Conservation (phyloP, 2,113 vertebrate genomes). For the Egretta garzetta region DNA sequence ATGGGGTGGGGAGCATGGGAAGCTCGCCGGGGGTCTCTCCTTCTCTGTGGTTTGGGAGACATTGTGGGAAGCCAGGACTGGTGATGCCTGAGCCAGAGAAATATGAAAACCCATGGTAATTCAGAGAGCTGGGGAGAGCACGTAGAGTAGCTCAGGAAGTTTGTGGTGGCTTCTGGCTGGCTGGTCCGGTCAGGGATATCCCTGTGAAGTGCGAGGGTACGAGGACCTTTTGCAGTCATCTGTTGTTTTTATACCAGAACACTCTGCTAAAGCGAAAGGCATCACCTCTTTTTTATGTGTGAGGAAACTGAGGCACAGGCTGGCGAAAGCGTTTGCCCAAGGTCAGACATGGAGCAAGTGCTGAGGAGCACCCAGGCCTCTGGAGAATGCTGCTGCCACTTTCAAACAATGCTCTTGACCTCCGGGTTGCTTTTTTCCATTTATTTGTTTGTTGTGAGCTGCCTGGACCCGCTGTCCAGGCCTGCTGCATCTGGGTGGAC, state of each 20-base stretch:
- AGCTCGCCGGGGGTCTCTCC: accelerated
- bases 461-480: no score
- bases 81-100: not conserved
- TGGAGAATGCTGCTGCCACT: accelerated
- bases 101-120: accelerated
- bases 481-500: not conserved
- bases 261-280: not conserved
- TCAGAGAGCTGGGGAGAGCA: not conserved
- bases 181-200: accelerated
- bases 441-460: not conserved
- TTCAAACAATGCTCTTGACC: not conserved
- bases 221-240: not conserved
- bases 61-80: not conserved
- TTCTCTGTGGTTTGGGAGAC: not conserved
- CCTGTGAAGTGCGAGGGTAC: not conserved
- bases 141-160: not conserved
- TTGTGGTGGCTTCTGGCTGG: not conserved
- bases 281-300: not conserved
- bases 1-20: accelerated
- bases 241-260: not conserved
- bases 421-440: not conserved
- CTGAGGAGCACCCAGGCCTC: not conserved
- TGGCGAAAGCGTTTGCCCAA: not conserved
- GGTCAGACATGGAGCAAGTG: not conserved
- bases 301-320: not conserved